Conservation (phyloP, 2,797 vertebrate genomes). For the Manis crassicaudata region DNA sequence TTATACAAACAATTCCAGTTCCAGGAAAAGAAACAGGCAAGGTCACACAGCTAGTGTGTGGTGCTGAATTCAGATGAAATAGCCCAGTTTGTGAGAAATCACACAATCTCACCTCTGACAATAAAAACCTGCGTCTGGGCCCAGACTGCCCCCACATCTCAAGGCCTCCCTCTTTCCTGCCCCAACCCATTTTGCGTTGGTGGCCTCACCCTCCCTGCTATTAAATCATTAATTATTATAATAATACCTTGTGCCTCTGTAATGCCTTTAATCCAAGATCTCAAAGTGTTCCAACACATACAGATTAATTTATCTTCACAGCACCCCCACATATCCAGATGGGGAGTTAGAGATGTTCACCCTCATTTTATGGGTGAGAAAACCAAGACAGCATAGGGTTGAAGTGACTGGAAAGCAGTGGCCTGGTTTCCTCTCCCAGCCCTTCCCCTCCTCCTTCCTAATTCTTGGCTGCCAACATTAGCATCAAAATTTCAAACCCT, state of each 20-base stretch:
- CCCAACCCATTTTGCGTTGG: not conserved
- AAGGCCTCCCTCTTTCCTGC: not conserved
- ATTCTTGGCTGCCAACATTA: constrained; percentile 45
- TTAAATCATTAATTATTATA: constrained; percentile 75
- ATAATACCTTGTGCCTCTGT: constrained; percentile 66
- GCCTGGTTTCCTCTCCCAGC: not conserved
- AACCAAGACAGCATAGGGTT: constrained; percentile 37
- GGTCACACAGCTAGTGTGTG: not conserved
- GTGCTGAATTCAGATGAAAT: constrained; percentile 25
- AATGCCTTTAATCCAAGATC: constrained; percentile 75
- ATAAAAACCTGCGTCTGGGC: not conserved
- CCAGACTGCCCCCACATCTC: not conserved
- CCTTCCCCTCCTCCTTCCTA: constrained; percentile 57
- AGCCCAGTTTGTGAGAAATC: not conserved
- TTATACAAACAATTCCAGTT: not conserved
- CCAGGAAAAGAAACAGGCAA: constrained; percentile 15
- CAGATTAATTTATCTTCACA: constrained; percentile 57
- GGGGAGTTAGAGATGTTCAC: constrained; percentile 1
- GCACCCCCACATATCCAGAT: not conserved
- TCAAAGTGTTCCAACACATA: constrained; percentile 62
- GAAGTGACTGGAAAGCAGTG: constrained; percentile 51
- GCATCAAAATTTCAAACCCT: constrained; percentile 68
- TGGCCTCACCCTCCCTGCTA: constrained; percentile 61
- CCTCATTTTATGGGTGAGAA: constrained; percentile 65
- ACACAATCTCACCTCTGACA: not conserved